Base-by-base conservation (phyloP, 2,797 vertebrate species). In the Pagetopsis macropterus region DNA sequence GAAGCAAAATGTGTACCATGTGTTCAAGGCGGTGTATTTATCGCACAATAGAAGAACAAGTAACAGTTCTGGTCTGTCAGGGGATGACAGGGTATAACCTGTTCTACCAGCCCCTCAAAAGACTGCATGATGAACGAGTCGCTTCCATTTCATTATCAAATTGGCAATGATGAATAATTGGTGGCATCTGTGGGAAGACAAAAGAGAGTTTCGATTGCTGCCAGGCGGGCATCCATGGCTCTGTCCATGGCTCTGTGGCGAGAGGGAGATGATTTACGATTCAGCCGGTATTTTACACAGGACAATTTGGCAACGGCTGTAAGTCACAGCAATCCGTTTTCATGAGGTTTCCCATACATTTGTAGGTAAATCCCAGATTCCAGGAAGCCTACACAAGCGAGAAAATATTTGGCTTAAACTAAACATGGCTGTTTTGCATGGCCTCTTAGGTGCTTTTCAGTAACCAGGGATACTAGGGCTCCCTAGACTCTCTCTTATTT, bases 401-500 rank as follows among this genome's bases (percentile, higher is more conserved):
- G 71, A 52, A 78, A 77, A 87, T 81, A 33, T 79, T 82, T 88
- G 79, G 82, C 77, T 60, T 14, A 70, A 71, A 63, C 70, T 72
- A 68, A 84, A 79, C 65, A 23, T 79, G 67, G 77, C 81, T 87
- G 81, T 78, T 90, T 87, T 85, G 80, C 76, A 55, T 76, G 75
- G 83, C 78, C 70, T 86, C 85, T 83, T 81, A 70, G 79, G 85
- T 84, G 83, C 79, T 82, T 81, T 27, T 83, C 52, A 72, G 90
- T 92, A 84, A 88, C 90, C 87, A 84, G 89, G 91, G 90, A 87
- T 81, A 85, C 83, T 31, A 44, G 52, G 59, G 66, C 80, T 89
- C 86, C 88, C 73, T 27, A 75, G 70, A 72, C 84, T 82, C 82
- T 81, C 86, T 90, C 84, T 84, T 86, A 81, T 87, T 91, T 89